A percentile compares a stretch with the other conserved stretches of the same genome.
Conservation (phyloP, 2,113 vertebrate species). For the Channa maculata region DNA sequence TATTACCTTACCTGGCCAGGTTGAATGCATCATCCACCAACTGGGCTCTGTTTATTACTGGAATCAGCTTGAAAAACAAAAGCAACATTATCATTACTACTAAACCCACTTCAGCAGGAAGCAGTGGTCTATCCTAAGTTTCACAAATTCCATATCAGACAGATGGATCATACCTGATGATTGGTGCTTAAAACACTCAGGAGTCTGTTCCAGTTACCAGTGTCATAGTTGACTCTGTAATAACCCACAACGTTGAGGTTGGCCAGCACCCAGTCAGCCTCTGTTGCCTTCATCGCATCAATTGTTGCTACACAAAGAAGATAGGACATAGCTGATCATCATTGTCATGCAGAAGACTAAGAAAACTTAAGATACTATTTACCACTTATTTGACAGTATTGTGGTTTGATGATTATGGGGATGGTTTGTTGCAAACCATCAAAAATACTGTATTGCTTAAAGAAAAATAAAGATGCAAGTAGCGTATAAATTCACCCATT, state of each 20-base stretch:
- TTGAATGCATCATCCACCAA: constrained; percentile 91
- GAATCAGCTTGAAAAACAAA: constrained; percentile 79
- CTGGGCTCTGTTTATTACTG: constrained; percentile 91
- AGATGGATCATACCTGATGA: constrained; percentile 48
- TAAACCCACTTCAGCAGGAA: background rate
- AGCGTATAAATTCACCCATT: too few relatives aligned
- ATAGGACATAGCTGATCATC: background rate
- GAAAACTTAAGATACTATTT: too few relatives aligned
- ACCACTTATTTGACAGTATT: too few relatives aligned
- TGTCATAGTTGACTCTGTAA: constrained; percentile 94
- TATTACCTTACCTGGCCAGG: constrained; percentile 87
- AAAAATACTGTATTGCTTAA: too few relatives aligned
- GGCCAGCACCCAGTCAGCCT: constrained; percentile 82
- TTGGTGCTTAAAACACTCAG: constrained; percentile 26
- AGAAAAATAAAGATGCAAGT: too few relatives aligned
- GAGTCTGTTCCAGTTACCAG: constrained; percentile 87
- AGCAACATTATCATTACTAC: background rate
- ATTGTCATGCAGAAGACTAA: constrained; percentile 11
- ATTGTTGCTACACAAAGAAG: constrained; percentile 39
- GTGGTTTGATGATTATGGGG: too few relatives aligned
- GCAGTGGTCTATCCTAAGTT: background rate
- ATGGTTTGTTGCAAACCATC: too few relatives aligned
- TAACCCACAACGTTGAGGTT: constrained; percentile 88
- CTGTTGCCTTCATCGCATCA: background rate
- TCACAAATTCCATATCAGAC: background rate